Conservation (phyloP, 2,113 vertebrate genomes). For the Laticauda colubrina region DNA sequence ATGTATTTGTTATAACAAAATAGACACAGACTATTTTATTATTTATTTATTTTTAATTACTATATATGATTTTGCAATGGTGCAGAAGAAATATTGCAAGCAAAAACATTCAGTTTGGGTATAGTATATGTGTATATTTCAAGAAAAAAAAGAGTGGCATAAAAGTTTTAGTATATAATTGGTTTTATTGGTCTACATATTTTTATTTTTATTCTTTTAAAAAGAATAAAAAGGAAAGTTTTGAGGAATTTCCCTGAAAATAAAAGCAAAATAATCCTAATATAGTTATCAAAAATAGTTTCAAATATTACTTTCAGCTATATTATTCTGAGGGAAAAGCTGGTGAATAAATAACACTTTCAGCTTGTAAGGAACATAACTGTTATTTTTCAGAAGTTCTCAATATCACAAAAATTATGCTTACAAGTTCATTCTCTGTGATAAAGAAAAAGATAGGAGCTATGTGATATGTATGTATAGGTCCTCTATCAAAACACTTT, state of each 20-base stretch:
- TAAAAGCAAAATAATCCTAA: background rate
- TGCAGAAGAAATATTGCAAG: background rate
- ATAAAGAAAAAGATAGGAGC: background rate
- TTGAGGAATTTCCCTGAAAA: background rate
- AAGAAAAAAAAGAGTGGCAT: background rate
- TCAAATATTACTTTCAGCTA: background rate
- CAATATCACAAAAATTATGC: background rate
- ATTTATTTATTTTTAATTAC: too few species aligned
- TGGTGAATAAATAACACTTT: background rate
- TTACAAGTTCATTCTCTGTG: background rate
- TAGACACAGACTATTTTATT: background rate
- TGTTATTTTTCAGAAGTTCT: background rate
- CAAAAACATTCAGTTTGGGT: background rate
- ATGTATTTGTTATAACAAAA: background rate
- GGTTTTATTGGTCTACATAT: background rate
- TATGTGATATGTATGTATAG: background rate
- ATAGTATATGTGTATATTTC: background rate
- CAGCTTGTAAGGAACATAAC: background rate
- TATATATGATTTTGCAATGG: background rate
- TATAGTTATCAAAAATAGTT: background rate
- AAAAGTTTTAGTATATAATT: background rate
- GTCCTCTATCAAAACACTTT: background rate
- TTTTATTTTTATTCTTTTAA: background rate
- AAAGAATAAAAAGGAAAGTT: background rate
- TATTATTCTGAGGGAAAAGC: background rate